Evolutionary conservation across 1,140 invertebrate species (phyloP), one percentile per base, ranked within the genome.

Genomic region (Bombus difficillimus): DNA sequence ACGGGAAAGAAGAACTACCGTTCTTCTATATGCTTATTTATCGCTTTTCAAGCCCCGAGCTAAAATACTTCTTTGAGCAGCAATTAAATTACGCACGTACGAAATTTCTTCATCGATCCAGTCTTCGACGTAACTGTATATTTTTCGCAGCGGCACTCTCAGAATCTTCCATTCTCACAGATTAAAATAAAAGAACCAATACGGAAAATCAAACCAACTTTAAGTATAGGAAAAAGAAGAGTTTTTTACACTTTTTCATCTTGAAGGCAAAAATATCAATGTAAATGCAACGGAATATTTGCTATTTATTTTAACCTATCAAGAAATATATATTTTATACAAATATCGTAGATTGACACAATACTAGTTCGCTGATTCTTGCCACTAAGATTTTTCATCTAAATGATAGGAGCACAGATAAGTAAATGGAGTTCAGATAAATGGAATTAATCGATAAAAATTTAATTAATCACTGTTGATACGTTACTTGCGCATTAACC

Each of bases 111-210:
- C 59, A 47, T 3, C 8, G n/a, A 62, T 64, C 22, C 53, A 22
- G 47, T 53, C 47, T 22, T 32, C 8, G 1, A 71, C 3, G 39
- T 81, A 81, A 81, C 80, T 81, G 80, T 81, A 72, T n/a, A 80
- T 47, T 13, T n/a, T 22, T 25, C 5, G n/a, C 15, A 72, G 66
- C 68, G 68, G 79, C 25, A 74, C 39, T 62, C 32, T 9, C 5
- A 13, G 12, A 75, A 34, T 2, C 28, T 72, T 8, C 3, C 4
- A 72, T n/a, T 72, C 34, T 34, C 28, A 1, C 22, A 9, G 12
- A 18, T 32, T 32, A 3, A 32, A 34, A 18, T 66, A 25, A 37
- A 25, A 12, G 4, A 12, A 9, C 9, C 18, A 37, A 25, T 37
- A 9, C 25, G 62, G 32, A 66, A n/a, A n/a, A 53, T 53, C 18